Percentiles rank a stretch among this genome's conserved stretches.
Conservation (phyloP, 2,113 vertebrate genomes). For the Pyxicephalus adspersus region DNA sequence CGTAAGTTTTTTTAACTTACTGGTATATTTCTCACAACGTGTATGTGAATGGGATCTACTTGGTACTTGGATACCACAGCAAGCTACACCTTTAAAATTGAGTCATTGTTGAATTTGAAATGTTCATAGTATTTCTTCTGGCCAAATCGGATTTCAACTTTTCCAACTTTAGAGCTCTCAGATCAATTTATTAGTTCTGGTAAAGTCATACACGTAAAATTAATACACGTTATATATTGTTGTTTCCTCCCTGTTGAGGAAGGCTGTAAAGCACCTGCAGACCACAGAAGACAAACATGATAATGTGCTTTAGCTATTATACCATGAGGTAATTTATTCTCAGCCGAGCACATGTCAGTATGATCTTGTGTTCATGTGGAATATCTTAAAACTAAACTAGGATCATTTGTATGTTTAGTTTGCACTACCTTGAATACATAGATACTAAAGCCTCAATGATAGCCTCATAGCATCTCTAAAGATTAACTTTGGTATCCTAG, state of each 20-base stretch:
- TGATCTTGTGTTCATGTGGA: background rate
- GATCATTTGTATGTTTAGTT: constrained; percentile 42
- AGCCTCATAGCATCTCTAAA: constrained; percentile 1
- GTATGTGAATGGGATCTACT: too few relatives aligned
- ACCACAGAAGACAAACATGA: background rate
- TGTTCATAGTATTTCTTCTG: too few relatives aligned
- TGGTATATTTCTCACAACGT: background rate
- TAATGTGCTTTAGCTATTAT: background rate
- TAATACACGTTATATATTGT: too few relatives aligned
- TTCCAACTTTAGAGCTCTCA: too few relatives aligned
- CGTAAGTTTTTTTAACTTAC: constrained; percentile 77
- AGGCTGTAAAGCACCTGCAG: background rate
- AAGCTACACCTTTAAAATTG: too few relatives aligned
- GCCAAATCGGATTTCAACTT: too few relatives aligned
- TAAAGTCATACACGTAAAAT: too few relatives aligned
- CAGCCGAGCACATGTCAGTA: constrained; percentile 3
- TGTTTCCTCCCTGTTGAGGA: too few relatives aligned
- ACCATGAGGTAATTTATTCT: background rate
- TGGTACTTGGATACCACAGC: too few relatives aligned
- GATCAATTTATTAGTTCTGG: too few relatives aligned
- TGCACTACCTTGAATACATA: constrained; percentile 17
- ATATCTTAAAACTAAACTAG: constrained; percentile 6
- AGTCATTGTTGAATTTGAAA: too few relatives aligned
- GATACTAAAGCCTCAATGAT: constrained; percentile 18
- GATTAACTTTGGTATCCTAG: constrained; percentile 40